Base-by-base conservation (phyloP, 2,113 vertebrate genomes). In the Corvus cornix region DNA sequence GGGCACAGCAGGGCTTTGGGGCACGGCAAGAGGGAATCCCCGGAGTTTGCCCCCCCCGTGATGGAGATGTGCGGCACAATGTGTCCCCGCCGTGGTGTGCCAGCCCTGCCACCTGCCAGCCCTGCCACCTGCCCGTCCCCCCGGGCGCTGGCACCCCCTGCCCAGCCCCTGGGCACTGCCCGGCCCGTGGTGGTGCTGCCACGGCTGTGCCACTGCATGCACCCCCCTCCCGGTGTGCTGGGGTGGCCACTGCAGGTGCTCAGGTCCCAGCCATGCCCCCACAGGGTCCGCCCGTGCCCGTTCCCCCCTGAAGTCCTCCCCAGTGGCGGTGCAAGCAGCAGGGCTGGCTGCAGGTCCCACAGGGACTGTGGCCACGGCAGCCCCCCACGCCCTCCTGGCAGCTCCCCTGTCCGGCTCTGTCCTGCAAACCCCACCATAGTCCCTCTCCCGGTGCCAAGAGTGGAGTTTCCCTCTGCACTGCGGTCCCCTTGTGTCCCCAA, bases 51-150 rank as follows among this genome's bases (percentile, higher is more conserved):
- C 19, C 21, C 9, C 5, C 26, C 43, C 72, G n/a, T 6, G 24
- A 23, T 21, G 63, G 62, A 26, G 55, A 16, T 13, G 44, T 28
- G n/a, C 17, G 53, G 77, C 51, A 60, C 24, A 5, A 2, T 2
- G 51, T 52, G 7, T 30, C 37, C 28, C 6, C 49, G 0, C 5
- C 0, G 1, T 10, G 69, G 3, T 0, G 2, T 77, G 23, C 16
- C 39, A 56, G 23, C 53, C 46, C 43, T 18, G 62, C 41, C 41
- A 8, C 62, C 39, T 56, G 35, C 51, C 21, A n/a, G 55, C 56
- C 56, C 21, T 23, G 56, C 46, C 46, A 11, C 44, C 46, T 64
- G 21, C 35, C 21, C 8, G n/a, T 3, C 0, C 60, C 43, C 35
- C 8, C 10, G 22, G 76, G 33, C 0, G 0, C 44, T 59, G 46